Evolutionary conservation across 1,140 invertebrate genomes (phyloP), one percentile per base, ranked within the genome.

Genomic region (Agrypnia vestita): DNA sequence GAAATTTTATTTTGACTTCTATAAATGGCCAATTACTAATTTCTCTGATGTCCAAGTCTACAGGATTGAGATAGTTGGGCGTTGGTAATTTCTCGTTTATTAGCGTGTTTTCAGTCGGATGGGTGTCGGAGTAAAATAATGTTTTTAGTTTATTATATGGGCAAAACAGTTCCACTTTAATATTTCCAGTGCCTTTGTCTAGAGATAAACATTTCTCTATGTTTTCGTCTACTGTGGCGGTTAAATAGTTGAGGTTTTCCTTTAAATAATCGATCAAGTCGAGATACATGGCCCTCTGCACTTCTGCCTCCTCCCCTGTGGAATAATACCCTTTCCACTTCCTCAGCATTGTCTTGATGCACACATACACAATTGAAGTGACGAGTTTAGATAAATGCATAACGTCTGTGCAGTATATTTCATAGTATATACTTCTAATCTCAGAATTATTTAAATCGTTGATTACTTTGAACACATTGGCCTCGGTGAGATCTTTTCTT

Each of bases 291-390:
- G 25, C 6, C 21, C 4, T 62, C 13, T 10, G 35, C 61, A 62
- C 13, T 1, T 10, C 0, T 12, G 0, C 12, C 11, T 62, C 0
- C 6, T 62, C 61, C 3, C 25, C 12, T 35, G 7, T 25, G 10
- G 8, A n/a, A 13, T 13, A 35, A 43, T 62, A 62, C 12, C 61
- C 61, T 35, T 62, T 62, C 61, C 61, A 62, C 9, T 43, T 62
- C 0, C 7, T 13, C 4, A 62, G 19, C 9, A 62, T 21, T 13
- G 11, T 17, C 25, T 62, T 62, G 9, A 62, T 62, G 35, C 17
- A 62, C 1, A 25, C n/a, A 35, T 35, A 62, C 1, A 62, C 61
- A 35, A 62, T 62, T 13, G 17, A 35, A 17, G 25, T 7, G 6
- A 62, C 61, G 0, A 43, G 8, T 25, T 62, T 62, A 21, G 61